Base-by-base conservation (phyloP, 2,113 vertebrate species). In the Turdus rufiventris region DNA sequence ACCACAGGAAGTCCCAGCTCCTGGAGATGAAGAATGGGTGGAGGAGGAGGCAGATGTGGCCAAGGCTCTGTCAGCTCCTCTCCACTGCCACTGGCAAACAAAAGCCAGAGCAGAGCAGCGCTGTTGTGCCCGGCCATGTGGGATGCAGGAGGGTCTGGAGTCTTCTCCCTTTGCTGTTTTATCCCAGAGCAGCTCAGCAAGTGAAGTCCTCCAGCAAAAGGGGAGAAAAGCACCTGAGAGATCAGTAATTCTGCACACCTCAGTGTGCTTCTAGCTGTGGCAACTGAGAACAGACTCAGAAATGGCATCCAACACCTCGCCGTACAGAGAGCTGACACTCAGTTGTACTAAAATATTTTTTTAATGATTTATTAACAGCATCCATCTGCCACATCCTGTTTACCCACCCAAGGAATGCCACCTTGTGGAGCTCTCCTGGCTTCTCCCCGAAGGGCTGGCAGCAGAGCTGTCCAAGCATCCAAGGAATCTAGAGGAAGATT, bases 1-100 rank as follows among this genome's bases (percentile, higher is more conserved):
- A 94, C 96, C 96, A 96, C 95, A 96, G 95, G 94, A 97, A 93
- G 94, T 86, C 89, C 74, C 85, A 91, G 93, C 91, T 96, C 58
- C 78, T 89, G 71, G 67, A 47, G 94, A 91, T 76, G 94, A 91
- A 68, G 89, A 91, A 78, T 5, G 3, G 77, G 70, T 54, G 34
- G 81, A 90, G 87, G 84, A 92, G 80, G 70, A 89, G 77, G 80
- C 66, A 65, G 61, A 93, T 47, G 76, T 62, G 58, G 91, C 78
- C 89, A 88, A 88, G 56, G 81, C 75, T 91, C 75, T 94, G 85
- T 95, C 82, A 92, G 1, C 54, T 82, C 66, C 78, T 91, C 71
- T 92, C 56, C 47, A 62, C 33, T 2, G 2, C 60, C 63, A 70
- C 70, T 6, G 2, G 84, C 81, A 91, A 91, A 88, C 6, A 3